Conservation (phyloP, 1,140 invertebrate species). For the Nilaparvata lugens region DNA sequence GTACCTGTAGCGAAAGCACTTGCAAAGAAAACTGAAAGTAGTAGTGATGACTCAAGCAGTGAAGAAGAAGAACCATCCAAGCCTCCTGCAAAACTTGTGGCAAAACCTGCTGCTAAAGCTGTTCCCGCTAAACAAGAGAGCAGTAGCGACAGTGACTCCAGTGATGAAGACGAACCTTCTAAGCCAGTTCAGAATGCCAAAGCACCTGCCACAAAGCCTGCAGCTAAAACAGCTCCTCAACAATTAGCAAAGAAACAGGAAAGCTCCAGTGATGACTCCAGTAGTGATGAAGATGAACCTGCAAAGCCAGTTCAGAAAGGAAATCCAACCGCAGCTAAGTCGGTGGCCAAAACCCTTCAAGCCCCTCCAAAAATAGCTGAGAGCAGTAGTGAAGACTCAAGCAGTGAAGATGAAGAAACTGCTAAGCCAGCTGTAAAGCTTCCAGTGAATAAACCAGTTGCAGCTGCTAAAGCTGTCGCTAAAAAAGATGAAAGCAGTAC, state of each 20-base stretch:
- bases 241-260: slow-evolving; percentile 20
- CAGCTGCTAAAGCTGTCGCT: slow-evolving; percentile 1
- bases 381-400: slow-evolving; percentile 37
- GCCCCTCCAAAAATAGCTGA: slow-evolving; percentile 33
- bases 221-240: slow-evolving; percentile 19
- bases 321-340: slow-evolving; percentile 17
- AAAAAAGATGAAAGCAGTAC: slow-evolving; percentile 6
- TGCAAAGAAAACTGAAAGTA: too few relatives aligned
- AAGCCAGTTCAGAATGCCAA: not conserved
- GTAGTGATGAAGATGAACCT: slow-evolving; percentile 17
- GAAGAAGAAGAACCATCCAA: too few relatives aligned
- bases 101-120: not conserved
- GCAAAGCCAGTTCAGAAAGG: slow-evolving; percentile 10
- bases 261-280: slow-evolving; percentile 29
- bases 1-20: not conserved
- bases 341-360: too few relatives aligned
- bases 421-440: slow-evolving; percentile 4
- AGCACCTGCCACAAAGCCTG: slow-evolving; percentile 17
- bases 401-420: slow-evolving; percentile 31
- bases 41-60: slow-evolving; percentile 11
- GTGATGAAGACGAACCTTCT: slow-evolving; percentile 16
- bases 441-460: slow-evolving; percentile 4
- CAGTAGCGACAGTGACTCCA: slow-evolving; percentile 16
- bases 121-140: slow-evolving; percentile 22
- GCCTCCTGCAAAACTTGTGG: too few relatives aligned